Evolutionary conservation across 2,888 invertebrate genomes (phyloP), one percentile per base, ranked within the genome.

Genomic region (Microctonus hyperodae): DNA sequence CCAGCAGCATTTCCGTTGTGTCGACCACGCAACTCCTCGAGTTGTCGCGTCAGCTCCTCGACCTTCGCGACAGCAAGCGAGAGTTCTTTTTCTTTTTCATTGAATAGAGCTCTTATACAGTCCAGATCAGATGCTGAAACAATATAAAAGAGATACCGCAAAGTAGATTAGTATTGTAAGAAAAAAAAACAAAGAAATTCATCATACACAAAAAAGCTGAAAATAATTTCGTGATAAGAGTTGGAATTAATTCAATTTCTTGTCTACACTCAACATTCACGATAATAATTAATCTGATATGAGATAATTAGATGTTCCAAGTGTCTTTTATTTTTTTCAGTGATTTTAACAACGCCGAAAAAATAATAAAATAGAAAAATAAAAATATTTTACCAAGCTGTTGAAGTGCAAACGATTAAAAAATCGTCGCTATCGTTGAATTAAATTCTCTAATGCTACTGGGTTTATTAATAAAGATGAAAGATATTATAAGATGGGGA

Each of bases 1-100:
- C 70, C 70, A 50, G 76, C 73, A 73, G 75, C 70, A 66, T 76
- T 73, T 68, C 73, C 74, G 67, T 73, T 74, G 72, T 82, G 81
- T 57, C 79, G 80, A 50, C 88, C 88, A 68, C 94, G 87, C 75
- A 98, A 86, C 80, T 97, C 96, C 83, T 98, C 98, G 74, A 98
- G 88, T 86, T 98, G 97, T 77, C 93, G 87, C 72, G 96, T 97
- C 82, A 98, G 88, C 86, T 97, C 96, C 81, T 98, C 97, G 81
- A 98, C 98, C 86, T 97, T 96, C 79, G 95, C 94, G 82, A 98
- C 97, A n/a, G 98, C 98, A 88, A 96, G 87, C 66, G 96, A 94
- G 70, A 98, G 86, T 86, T 98, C 97, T 85, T 97, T 97, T 84
- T 98, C 98, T 83, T 98, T 98, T 83, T 97, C 97, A 88, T 95